Base-by-base conservation (phyloP, 1,140 invertebrate species). In the Drosophila sproati region DNA sequence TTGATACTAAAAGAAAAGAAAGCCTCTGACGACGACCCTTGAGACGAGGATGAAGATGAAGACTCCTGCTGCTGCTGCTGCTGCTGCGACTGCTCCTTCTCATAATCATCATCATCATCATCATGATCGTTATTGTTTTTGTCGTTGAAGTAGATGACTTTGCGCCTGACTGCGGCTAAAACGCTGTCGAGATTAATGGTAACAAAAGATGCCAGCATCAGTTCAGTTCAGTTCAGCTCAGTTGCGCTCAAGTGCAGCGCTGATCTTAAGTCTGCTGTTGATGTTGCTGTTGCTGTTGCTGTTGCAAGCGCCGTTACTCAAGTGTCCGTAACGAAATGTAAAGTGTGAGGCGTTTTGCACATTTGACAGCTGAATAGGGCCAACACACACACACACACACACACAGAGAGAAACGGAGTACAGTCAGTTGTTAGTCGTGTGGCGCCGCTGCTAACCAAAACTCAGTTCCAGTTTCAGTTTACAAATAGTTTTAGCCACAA, bases 51-150 rank as follows among this genome's bases (percentile, higher is more conserved):
- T 29, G 8, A 8, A 31, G 0, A 34, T 61, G 59, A 45, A 62
- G 76, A 70, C 80, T 80, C 78, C 85, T 83, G 83, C 80, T 87
- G 87, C 55, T 73, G 50, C 55, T 73, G 50, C 83, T 83, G 83
- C 80, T 87, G 87, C 55, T 73, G 50, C 50, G 60, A 20, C 85
- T 83, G 83, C 80, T 87, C 82, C 55, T 73, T 45, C 50, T 63
- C 45, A n/a, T 50, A 37, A 39, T 77, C 61, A 73, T 72, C 73
- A 69, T 82, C 47, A 43, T 80, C 59, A 59, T 78, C 77, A 66
- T 71, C 70, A 66, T 50, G 67, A 85, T 85, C 68, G 64, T 47
- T 12, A 54, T 55, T 32, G 20, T 39, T 31, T n/a, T n/a, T 3
- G 51, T 29, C 37, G 43, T 59, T 29, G 55, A 59, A 5, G 57